Evolutionary conservation across 2,113 vertebrate species (phyloP).

Genomic region (Alethe diademata): DNA sequence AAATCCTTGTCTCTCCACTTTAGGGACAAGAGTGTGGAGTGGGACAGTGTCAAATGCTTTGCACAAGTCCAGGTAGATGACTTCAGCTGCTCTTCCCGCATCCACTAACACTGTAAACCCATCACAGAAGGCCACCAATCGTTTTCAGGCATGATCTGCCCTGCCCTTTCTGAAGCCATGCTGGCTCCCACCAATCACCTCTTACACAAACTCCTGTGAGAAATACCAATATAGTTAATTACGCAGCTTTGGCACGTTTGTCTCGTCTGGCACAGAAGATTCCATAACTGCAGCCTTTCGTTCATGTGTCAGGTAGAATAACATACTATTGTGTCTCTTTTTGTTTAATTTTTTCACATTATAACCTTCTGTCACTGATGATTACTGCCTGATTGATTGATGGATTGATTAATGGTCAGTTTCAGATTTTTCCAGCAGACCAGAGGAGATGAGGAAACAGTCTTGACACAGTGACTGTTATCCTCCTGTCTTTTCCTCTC

Average conservation of each 20-base stretch:
- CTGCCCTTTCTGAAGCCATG: neutral
- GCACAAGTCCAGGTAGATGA: neutral
- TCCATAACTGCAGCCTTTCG: neutral
- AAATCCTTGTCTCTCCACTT: neutral
- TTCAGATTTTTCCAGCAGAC: neutral
- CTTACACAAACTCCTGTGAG: neutral
- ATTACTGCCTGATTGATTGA: slow-evolving; percentile 40
- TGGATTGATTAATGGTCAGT: slow-evolving; percentile 2
- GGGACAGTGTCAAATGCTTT: neutral
- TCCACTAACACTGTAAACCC: neutral
- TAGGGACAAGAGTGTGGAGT: neutral
- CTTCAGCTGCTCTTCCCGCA: neutral
- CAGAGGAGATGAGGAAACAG: neutral
- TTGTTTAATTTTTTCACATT: neutral
- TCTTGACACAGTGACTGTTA: slow-evolving; percentile 14
- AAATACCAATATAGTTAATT: neutral
- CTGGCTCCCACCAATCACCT: neutral
- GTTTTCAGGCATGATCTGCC: neutral
- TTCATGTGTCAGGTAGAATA: slow-evolving; percentile 1
- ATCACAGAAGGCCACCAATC: neutral
- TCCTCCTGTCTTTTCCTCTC: slow-evolving; percentile 22
- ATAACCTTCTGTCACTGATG: neutral
- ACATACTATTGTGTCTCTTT: neutral
- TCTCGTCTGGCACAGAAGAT: neutral
- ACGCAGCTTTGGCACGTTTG: fast-evolving